These are phyloP conservation scores for Tenebrio molitor DNA, from an alignment of 1,140 invertebrate species.

Conservation along the genomic window DNA sequence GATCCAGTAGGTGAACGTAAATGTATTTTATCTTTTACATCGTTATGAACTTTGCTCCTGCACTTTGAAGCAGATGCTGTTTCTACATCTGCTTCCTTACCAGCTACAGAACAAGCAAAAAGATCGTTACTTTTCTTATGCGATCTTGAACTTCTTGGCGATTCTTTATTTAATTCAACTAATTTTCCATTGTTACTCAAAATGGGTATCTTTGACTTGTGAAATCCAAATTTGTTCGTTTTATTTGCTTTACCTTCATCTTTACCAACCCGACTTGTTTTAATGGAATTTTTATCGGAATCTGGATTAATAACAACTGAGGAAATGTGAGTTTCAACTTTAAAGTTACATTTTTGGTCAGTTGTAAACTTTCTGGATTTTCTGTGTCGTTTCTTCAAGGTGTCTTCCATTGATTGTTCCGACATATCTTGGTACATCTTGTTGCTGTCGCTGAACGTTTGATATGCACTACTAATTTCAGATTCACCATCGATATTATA, in stretches of 20 bases:
- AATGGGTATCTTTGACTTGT: conserved; percentile 9
- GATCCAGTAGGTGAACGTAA: too few species aligned
- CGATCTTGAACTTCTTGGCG: background rate
- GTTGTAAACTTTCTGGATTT: background rate
- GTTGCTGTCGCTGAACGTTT: background rate
- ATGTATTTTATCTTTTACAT: too few species aligned
- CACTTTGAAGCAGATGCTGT: too few species aligned
- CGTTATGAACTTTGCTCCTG: too few species aligned
- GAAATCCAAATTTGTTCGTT: background rate
- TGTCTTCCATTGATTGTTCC: background rate
- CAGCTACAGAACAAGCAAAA: too few species aligned
- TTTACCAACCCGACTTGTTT: background rate
- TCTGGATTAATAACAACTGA: conserved; percentile 9
- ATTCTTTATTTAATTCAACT: background rate
- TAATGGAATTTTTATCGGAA: background rate
- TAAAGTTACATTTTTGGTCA: background rate
- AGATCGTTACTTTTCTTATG: too few species aligned
- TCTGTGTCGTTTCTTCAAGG: background rate
- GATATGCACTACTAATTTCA: background rate
- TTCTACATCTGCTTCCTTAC: too few species aligned
- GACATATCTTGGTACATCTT: conserved; percentile 18
- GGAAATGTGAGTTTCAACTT: conserved; percentile 25
- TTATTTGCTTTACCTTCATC: background rate
- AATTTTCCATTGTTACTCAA: background rate
- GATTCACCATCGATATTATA: background rate